These are phyloP conservation scores for Vanessa tameamea DNA, from an alignment of 1,140 invertebrate species.

Conservation along the genomic window DNA sequence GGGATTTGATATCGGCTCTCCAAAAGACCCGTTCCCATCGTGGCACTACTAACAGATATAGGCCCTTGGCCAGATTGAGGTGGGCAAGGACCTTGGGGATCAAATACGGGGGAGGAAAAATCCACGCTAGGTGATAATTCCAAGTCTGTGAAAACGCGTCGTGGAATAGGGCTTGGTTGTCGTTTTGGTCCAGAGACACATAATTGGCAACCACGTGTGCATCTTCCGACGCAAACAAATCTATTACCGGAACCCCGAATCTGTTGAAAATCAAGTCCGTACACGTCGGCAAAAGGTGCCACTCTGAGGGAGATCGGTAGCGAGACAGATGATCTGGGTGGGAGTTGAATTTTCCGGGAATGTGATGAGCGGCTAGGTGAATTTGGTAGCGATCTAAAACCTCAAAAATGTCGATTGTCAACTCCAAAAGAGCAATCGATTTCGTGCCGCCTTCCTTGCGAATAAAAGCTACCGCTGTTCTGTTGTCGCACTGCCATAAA, in stretches of 20 bases:
- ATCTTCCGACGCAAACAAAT: constrained; percentile 40
- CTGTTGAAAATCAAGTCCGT: constrained; percentile 29
- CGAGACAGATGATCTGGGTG: constrained; percentile 40
- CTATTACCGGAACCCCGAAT: constrained; percentile 39
- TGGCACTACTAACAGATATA: constrained; percentile 37
- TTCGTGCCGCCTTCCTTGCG: constrained; percentile 58
- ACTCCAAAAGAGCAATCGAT: constrained; percentile 45
- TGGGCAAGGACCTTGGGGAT: constrained; percentile 36
- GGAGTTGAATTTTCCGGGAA: constrained; percentile 49
- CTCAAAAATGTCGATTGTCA: constrained; percentile 47
- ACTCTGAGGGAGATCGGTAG: constrained; percentile 20
- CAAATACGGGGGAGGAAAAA: constrained; percentile 41
- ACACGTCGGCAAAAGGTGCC: constrained; percentile 15
- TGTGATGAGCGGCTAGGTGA: constrained; percentile 43
- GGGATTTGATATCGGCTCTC: constrained; percentile 31
- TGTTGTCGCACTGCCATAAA: constrained; percentile 59
- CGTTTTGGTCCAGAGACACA: constrained; percentile 26
- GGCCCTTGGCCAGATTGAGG: constrained; percentile 32
- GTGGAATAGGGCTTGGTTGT: constrained; percentile 19
- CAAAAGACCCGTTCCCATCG: constrained; percentile 39
- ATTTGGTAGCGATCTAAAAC: constrained; percentile 48
- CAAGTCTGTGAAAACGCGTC: constrained; percentile 41
- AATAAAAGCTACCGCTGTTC: constrained; percentile 51
- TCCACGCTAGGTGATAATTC: constrained; percentile 37
- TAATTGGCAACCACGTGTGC: constrained; percentile 37